A percentile compares a stretch with the other conserved stretches of the same genome.
phyloP scores from a whole-genome alignment of 2,888 invertebrate species.

The Leptopilina drosophilae region DNA sequence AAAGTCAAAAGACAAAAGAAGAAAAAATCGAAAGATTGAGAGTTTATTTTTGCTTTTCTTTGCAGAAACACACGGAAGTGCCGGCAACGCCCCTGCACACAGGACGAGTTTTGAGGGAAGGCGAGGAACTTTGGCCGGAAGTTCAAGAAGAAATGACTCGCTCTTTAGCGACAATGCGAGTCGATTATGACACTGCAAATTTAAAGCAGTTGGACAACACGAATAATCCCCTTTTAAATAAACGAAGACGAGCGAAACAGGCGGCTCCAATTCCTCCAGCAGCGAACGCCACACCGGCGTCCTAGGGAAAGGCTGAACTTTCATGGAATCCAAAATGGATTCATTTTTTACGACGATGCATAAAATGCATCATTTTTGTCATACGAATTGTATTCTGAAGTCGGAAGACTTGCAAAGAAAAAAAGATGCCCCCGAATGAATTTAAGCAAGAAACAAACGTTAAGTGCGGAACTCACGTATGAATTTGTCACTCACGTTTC shows the following conservation, averaged over 20 bases:
- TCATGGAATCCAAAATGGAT: neutral
- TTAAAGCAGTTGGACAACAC: conserved; percentile 95
- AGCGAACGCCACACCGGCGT: conserved; percentile 26
- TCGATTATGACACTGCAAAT: conserved; percentile 93
- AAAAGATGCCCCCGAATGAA: neutral
- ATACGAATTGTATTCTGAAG: conserved; percentile 30
- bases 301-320: conserved; percentile 17
- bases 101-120: conserved; percentile 91
- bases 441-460: neutral
- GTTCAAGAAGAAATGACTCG: conserved; percentile 99
- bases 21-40: no score
- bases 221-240: conserved; percentile 94
- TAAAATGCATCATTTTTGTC: conserved; percentile 21
- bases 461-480: no score
- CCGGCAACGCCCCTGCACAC: conserved; percentile 98
- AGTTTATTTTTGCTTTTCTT: conserved; percentile 17
- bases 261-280: conserved; percentile 3
- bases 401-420: neutral
- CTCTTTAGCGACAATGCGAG: conserved; percentile 97
- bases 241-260: conserved; percentile 36
- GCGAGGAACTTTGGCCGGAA: conserved; percentile 96
- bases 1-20: no score
- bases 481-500: no score
- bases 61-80: conserved; percentile 87
- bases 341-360: conserved; percentile 25